Evolutionary conservation across 1,140 invertebrate species (phyloP).

Genomic region (Limonius californicus): DNA sequence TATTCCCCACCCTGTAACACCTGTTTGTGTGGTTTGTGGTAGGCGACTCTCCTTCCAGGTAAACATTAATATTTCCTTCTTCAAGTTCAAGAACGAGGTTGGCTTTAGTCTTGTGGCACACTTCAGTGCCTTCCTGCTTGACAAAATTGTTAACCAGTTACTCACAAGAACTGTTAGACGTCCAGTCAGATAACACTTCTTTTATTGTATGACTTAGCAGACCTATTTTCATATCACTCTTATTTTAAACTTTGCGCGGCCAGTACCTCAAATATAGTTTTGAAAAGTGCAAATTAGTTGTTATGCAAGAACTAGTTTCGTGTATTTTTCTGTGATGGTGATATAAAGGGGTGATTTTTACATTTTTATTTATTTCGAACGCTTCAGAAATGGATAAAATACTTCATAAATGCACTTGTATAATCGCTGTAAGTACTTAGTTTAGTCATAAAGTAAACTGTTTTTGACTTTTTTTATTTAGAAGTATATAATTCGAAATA

Average conservation of each 20-base stretch:
- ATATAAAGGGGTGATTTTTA: not conserved
- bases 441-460: too few species aligned
- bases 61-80: conserved; percentile 16
- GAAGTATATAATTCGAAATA: too few species aligned
- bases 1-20: not conserved
- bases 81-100: conserved; percentile 22
- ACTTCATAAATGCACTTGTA: not conserved
- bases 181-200: not conserved
- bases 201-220: not conserved
- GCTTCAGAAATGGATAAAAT: conserved; percentile 9
- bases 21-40: conserved; percentile 15
- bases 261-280: too few species aligned
- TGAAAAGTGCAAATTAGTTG: not conserved
- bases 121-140: conserved; percentile 5
- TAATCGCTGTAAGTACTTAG: conserved; percentile 15
- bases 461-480: too few species aligned
- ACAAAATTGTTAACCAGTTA: not conserved
- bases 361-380: conserved; percentile 1
- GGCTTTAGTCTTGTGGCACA: conserved; percentile 19
- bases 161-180: not conserved
- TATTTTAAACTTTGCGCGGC: too few species aligned
- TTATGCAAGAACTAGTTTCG: not conserved
- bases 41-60: conserved; percentile 20
- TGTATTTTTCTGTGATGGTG: conserved; percentile 1
- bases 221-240: too few species aligned